A percentile compares a stretch with the other conserved stretches of the same genome.
These are phyloP conservation scores for Phthorimaea operculella DNA, from an alignment of 1,140 invertebrate species.

Conservation along the genomic window DNA sequence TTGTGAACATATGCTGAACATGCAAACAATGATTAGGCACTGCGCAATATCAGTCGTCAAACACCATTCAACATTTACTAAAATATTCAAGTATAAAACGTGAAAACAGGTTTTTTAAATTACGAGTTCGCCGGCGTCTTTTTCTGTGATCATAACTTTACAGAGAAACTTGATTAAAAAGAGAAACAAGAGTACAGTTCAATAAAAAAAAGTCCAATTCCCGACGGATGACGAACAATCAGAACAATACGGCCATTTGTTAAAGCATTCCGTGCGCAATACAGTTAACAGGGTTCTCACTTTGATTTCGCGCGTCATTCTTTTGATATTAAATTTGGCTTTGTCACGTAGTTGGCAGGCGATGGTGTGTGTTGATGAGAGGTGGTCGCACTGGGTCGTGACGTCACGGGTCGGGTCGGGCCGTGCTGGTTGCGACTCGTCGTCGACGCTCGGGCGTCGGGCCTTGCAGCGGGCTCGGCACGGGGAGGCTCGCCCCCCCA, in stretches of 20 bases:
- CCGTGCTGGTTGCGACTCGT: too few relatives aligned
- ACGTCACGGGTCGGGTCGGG: too few relatives aligned
- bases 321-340: slow-evolving; percentile 33
- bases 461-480: neutral
- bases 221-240: slow-evolving; percentile 2
- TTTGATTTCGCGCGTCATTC: slow-evolving; percentile 19
- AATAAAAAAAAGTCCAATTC: slow-evolving; percentile 6
- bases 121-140: too few relatives aligned
- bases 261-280: slow-evolving; percentile 12
- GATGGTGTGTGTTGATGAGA: neutral
- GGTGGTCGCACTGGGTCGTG: too few relatives aligned
- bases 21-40: too few relatives aligned
- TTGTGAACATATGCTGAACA: too few relatives aligned
- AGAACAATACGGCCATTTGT: slow-evolving; percentile 9
- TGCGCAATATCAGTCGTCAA: too few relatives aligned
- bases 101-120: too few relatives aligned
- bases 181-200: neutral
- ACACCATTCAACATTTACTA: too few relatives aligned
- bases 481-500: neutral
- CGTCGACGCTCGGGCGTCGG: neutral
- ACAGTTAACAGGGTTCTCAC: slow-evolving; percentile 10
- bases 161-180: too few relatives aligned
- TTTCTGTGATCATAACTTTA: too few relatives aligned
- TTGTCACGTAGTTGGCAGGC: slow-evolving; percentile 26
- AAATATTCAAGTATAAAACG: too few relatives aligned